phyloP scores from a whole-genome alignment of 2,888 invertebrate species.

The Drosophila kambysellisi region DNA sequence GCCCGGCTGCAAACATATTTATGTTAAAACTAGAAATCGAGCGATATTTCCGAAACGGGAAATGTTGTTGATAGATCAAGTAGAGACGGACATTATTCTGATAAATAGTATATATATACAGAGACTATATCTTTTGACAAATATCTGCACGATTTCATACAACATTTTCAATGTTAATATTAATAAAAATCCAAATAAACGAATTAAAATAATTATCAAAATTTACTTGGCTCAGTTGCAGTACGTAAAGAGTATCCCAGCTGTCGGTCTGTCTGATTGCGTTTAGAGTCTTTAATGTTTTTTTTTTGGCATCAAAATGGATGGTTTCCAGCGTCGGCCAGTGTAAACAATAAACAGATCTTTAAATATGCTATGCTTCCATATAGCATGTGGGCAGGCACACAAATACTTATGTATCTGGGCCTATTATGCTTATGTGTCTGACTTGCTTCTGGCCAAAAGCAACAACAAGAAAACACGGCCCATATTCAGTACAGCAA shows the following conservation, averaged over 20 bases:
- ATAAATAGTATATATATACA: not conserved
- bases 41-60: not conserved
- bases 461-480: slow-evolving; percentile 27
- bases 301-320: slow-evolving; percentile 25
- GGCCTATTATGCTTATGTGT: slow-evolving; percentile 8
- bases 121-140: not conserved
- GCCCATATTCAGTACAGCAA: slow-evolving; percentile 22
- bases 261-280: not conserved
- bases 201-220: not conserved
- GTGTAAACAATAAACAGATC: slow-evolving; percentile 76
- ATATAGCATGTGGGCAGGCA: slow-evolving; percentile 13
- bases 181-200: not conserved
- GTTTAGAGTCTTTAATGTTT: slow-evolving; percentile 29
- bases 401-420: not conserved
- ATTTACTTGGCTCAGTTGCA: not conserved
- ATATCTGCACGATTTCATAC: not conserved
- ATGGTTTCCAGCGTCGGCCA: slow-evolving; percentile 30
- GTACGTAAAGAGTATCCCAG: slow-evolving; percentile 3
- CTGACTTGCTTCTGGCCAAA: slow-evolving; percentile 43
- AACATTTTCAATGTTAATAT: not conserved
- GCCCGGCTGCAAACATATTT: not conserved
- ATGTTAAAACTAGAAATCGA: not conserved
- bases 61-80: not conserved
- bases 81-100: not conserved
- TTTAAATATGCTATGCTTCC: slow-evolving; percentile 39